These are phyloP conservation scores for Seira ritae DNA, from an alignment of 2,888 invertebrate genomes.

Conservation along the genomic window DNA sequence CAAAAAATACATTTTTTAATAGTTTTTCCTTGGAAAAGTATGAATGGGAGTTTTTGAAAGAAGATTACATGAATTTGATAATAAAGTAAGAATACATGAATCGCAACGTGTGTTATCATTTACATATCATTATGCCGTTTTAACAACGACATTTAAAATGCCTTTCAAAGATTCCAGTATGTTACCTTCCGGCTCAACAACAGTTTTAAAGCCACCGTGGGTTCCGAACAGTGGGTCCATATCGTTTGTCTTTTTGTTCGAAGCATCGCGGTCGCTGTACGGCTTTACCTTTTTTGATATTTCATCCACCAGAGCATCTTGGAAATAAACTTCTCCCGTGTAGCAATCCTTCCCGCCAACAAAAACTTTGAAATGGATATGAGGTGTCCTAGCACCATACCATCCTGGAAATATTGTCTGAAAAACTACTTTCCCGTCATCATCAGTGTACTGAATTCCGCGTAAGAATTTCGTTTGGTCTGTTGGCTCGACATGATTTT, in stretches of 20 bases:
- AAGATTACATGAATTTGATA: slow-evolving; percentile 29
- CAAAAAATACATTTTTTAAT: slow-evolving; percentile 28
- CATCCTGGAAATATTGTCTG: slow-evolving; percentile 66
- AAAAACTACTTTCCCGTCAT: slow-evolving; percentile 53
- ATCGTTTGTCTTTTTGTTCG: slow-evolving; percentile 46
- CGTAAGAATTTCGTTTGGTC: slow-evolving; percentile 59
- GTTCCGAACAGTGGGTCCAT: slow-evolving; percentile 33
- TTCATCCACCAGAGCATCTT: slow-evolving; percentile 56
- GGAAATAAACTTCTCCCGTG: slow-evolving; percentile 66
- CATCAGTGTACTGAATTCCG: slow-evolving; percentile 65
- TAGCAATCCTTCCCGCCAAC: slow-evolving; percentile 45
- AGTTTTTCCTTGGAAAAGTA: slow-evolving; percentile 45
- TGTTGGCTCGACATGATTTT: slow-evolving; percentile 56
- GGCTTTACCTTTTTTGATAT: slow-evolving; percentile 49
- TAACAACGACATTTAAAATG: slow-evolving; percentile 31
- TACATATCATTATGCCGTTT: not conserved
- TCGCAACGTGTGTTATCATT: not conserved
- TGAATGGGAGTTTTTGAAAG: slow-evolving; percentile 58
- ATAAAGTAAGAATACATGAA: slow-evolving; percentile 27
- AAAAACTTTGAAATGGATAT: slow-evolving; percentile 65
- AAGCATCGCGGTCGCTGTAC: slow-evolving; percentile 51
- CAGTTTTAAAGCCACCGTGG: slow-evolving; percentile 35
- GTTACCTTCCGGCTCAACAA: slow-evolving; percentile 36
- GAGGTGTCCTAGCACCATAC: slow-evolving; percentile 60
- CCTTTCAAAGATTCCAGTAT: slow-evolving; percentile 9